Evolutionary conservation across 2,888 invertebrate genomes (phyloP).

Genomic region (Sturmia bella): DNA sequence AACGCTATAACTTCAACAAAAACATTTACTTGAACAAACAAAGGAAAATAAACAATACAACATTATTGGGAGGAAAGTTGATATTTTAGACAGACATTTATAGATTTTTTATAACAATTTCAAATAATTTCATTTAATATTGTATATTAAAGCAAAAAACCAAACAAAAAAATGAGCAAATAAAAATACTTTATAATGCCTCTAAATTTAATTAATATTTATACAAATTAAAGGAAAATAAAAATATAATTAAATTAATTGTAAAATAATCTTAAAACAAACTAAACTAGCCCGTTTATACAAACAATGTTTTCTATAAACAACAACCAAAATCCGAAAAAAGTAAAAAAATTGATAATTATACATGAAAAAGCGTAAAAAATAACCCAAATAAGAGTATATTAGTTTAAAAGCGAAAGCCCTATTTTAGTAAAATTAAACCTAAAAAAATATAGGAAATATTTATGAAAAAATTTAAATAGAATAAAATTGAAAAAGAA

Average conservation of each 20-base stretch:
- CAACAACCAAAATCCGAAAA: conserved; percentile 63
- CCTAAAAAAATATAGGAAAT: conserved; percentile 65
- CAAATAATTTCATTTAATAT: conserved; percentile 64
- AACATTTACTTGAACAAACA: neutral
- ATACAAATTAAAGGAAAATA: conserved; percentile 55
- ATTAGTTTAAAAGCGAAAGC: conserved; percentile 73
- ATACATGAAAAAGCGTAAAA: conserved; percentile 68
- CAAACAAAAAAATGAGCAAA: conserved; percentile 36
- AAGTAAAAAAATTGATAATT: conserved; percentile 39
- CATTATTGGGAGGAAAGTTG: conserved; percentile 17
- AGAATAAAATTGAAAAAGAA: conserved; percentile 46
- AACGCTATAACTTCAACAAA: conserved; percentile 30
- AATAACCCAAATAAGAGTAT: conserved; percentile 71
- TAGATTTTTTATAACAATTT: conserved; percentile 64
- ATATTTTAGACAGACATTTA: conserved; percentile 41
- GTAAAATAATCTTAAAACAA: conserved; percentile 67
- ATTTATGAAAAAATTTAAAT: conserved; percentile 59
- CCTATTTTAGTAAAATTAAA: conserved; percentile 71
- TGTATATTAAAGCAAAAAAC: conserved; percentile 48
- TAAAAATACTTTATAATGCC: conserved; percentile 69
- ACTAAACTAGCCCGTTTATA: conserved; percentile 75
- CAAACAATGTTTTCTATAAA: conserved; percentile 72
- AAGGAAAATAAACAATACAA: conserved; percentile 34
- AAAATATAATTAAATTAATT: conserved; percentile 65
- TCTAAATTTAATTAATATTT: conserved; percentile 69